A percentile compares a stretch with the other conserved stretches of the same genome.
Conservation (phyloP, 1,140 invertebrate species). For the Sipha flava region DNA sequence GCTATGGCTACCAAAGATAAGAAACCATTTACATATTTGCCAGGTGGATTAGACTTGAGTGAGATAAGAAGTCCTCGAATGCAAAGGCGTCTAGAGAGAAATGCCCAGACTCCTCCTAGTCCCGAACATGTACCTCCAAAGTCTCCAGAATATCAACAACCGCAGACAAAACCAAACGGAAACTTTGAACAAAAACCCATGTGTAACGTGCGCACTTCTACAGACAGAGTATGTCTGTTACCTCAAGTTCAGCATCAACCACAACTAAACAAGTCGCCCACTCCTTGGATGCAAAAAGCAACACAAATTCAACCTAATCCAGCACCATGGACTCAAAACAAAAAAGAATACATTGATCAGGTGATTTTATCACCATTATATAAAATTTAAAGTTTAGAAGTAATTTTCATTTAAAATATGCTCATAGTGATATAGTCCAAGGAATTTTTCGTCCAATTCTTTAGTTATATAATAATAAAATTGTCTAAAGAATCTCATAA, state of each 20-base stretch:
- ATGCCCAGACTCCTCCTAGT: conserved; percentile 52
- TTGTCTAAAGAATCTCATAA: too few species aligned
- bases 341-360: conserved; percentile 34
- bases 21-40: conserved; percentile 90
- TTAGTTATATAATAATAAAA: too few species aligned
- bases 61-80: conserved; percentile 83
- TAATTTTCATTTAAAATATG: too few species aligned
- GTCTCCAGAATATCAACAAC: conserved; percentile 36
- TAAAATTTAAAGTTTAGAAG: too few species aligned
- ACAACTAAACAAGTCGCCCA: conserved; percentile 49
- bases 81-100: conserved; percentile 64
- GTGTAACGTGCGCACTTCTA: background rate
- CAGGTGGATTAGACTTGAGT: conserved; percentile 77
- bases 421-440: too few species aligned
- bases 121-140: conserved; percentile 42
- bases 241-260: conserved; percentile 19
- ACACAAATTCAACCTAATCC: conserved; percentile 44
- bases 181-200: background rate
- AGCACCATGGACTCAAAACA: conserved; percentile 46
- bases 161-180: conserved; percentile 33
- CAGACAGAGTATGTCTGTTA: background rate
- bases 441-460: too few species aligned
- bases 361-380: background rate
- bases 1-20: conserved; percentile 93
- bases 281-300: conserved; percentile 51